Percentiles rank a stretch among this genome's conserved stretches.
These are phyloP conservation scores for Thalassophryne amazonica DNA, from an alignment of 2,797 vertebrate species.

Conservation along the genomic window DNA sequence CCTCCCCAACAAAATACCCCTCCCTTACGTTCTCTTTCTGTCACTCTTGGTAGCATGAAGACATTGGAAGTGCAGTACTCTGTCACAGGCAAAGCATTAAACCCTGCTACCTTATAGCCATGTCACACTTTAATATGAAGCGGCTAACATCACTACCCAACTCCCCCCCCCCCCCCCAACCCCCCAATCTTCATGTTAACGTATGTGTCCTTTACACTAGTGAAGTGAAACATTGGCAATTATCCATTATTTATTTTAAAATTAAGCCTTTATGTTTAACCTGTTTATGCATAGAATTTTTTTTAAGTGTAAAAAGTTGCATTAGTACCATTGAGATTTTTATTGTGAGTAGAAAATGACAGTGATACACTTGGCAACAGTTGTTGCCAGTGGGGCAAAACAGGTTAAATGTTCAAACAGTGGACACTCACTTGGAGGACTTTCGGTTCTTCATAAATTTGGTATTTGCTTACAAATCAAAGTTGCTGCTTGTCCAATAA, in stretches of 20 bases:
- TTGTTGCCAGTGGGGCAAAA: background rate
- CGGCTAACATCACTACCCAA: constrained; percentile 32
- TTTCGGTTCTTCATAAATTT: background rate
- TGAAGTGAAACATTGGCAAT: background rate
- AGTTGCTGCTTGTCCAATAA: constrained; percentile 1
- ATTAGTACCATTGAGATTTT: no score
- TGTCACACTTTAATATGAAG: constrained; percentile 37
- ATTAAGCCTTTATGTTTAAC: background rate
- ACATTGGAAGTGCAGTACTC: constrained; percentile 18
- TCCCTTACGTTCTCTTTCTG: constrained; percentile 9
- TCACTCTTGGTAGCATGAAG: constrained; percentile 18
- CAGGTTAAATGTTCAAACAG: no score
- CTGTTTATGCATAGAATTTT: background rate
- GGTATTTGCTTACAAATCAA: constrained; percentile 30
- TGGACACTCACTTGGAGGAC: constrained; percentile 12
- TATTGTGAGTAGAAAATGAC: no score
- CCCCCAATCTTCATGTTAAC: constrained; percentile 29
- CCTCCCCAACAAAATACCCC: constrained; percentile 2
- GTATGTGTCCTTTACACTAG: constrained; percentile 13
- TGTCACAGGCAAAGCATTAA: constrained; percentile 34
- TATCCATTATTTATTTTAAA: constrained; percentile 3
- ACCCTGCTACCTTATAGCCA: constrained; percentile 42
- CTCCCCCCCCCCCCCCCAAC: no score
- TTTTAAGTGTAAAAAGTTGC: no score
- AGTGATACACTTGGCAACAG: no score